These are phyloP conservation scores for Agelaius tricolor DNA, from an alignment of 2,113 vertebrate genomes.

Conservation along the genomic window DNA sequence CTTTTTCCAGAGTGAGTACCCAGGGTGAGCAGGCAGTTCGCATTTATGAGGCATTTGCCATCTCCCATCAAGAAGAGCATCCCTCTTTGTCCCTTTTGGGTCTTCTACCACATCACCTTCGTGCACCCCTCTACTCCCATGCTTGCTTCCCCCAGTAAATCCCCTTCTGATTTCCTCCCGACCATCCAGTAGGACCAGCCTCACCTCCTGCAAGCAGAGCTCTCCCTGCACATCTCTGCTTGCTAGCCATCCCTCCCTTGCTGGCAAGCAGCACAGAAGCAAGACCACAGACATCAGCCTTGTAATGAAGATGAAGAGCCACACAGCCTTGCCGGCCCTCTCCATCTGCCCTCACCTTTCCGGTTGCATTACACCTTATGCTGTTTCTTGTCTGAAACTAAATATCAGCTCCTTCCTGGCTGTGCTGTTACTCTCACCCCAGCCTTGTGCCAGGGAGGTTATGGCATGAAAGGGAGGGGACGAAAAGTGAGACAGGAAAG, in stretches of 20 bases:
- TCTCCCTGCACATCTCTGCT: neutral
- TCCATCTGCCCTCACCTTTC: neutral
- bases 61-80: neutral
- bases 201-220: neutral
- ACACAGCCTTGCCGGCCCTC: neutral
- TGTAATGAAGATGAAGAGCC: neutral
- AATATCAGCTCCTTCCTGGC: neutral
- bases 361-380: neutral
- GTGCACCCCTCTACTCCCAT: rapidly evolving
- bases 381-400: neutral
- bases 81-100: neutral
- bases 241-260: neutral
- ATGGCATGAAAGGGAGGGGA: rapidly evolving
- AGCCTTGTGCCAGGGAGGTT: neutral
- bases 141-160: neutral
- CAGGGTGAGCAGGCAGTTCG: neutral
- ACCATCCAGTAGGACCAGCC: neutral
- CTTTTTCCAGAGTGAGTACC: neutral
- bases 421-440: neutral
- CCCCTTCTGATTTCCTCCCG: neutral
- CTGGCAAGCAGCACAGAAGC: neutral
- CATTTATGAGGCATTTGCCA: neutral
- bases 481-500: neutral
- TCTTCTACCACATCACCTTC: neutral
- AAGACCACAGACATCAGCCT: neutral